Conservation (phyloP, 2,888 invertebrate species). For the Alsophila aescularia region DNA sequence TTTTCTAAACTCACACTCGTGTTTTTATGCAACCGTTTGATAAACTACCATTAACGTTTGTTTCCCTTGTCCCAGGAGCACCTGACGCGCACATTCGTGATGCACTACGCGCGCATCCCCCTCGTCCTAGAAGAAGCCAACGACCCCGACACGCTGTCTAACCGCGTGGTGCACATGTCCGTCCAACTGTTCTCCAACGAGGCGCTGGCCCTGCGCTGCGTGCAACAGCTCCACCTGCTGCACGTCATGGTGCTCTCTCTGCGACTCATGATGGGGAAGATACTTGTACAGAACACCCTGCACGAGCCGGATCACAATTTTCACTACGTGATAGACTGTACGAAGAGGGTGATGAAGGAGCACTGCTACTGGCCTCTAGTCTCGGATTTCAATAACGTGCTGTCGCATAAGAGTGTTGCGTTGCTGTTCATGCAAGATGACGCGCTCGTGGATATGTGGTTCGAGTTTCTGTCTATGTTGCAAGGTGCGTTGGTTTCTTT, state of each 20-base stretch:
- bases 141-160: slow-evolving; percentile 96
- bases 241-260: slow-evolving; percentile 97
- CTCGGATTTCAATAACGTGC: slow-evolving; percentile 97
- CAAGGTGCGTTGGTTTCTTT: slow-evolving; percentile 87
- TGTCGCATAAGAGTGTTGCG: slow-evolving; percentile 96
- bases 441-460: slow-evolving; percentile 97
- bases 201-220: slow-evolving; percentile 94
- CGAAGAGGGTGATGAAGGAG: slow-evolving; percentile 96
- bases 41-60: too few species aligned
- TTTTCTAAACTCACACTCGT: too few species aligned
- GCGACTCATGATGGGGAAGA: slow-evolving; percentile 95
- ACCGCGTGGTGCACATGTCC: slow-evolving; percentile 98
- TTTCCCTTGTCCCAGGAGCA: slow-evolving; percentile 86
- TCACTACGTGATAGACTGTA: slow-evolving; percentile 97
- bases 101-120: slow-evolving; percentile 98
- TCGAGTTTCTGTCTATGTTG: slow-evolving; percentile 96
- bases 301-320: slow-evolving; percentile 92
- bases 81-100: slow-evolving; percentile 96
- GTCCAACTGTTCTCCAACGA: slow-evolving; percentile 98
- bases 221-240: slow-evolving; percentile 93
- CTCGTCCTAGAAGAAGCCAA: slow-evolving; percentile 93
- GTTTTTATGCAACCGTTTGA: too few species aligned
- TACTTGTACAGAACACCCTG: slow-evolving; percentile 93
- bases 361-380: slow-evolving; percentile 99
- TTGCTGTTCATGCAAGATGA: slow-evolving; percentile 94